Evolutionary conservation across 2,888 invertebrate genomes (phyloP).

Genomic region (Neoaliturus tenellus): DNA sequence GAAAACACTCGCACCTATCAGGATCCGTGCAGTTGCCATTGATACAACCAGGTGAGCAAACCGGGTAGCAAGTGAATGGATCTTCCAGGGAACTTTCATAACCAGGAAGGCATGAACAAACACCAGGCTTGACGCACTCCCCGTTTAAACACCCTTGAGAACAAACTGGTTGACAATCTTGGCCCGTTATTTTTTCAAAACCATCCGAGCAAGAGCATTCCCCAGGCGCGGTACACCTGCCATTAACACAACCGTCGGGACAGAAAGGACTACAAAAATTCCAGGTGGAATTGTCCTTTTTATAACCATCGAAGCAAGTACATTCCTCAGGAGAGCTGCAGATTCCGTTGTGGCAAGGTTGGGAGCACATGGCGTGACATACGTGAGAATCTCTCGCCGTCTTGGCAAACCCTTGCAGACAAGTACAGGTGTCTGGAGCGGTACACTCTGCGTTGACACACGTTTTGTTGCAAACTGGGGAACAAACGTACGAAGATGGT

Average conservation of each 20-base stretch:
- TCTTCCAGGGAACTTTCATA: slow-evolving; percentile 11
- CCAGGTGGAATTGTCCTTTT: not conserved
- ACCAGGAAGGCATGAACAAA: slow-evolving; percentile 55
- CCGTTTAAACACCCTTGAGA: slow-evolving; percentile 56
- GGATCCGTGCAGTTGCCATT: slow-evolving; percentile 50
- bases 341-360: slow-evolving; percentile 52
- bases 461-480: slow-evolving; percentile 49
- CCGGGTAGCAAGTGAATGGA: slow-evolving; percentile 33
- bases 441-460: slow-evolving; percentile 58
- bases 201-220: slow-evolving; percentile 50
- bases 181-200: not conserved
- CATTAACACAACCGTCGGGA: slow-evolving; percentile 45
- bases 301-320: slow-evolving; percentile 49
- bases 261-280: slow-evolving; percentile 50
- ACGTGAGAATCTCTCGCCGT: not conserved
- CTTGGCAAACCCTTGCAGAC: slow-evolving; percentile 45
- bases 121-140: slow-evolving; percentile 54
- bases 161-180: slow-evolving; percentile 56
- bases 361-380: slow-evolving; percentile 55
- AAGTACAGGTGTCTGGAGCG: slow-evolving; percentile 55
- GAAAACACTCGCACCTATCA: slow-evolving; percentile 53
- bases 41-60: slow-evolving; percentile 46
- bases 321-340: slow-evolving; percentile 56
- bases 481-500: slow-evolving; percentile 31
- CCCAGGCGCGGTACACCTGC: slow-evolving; percentile 37